A percentile compares a stretch with the other conserved stretches of the same genome.
Conservation (phyloP, 2,888 invertebrate genomes). For the Hermaeophaga mercurialis region DNA sequence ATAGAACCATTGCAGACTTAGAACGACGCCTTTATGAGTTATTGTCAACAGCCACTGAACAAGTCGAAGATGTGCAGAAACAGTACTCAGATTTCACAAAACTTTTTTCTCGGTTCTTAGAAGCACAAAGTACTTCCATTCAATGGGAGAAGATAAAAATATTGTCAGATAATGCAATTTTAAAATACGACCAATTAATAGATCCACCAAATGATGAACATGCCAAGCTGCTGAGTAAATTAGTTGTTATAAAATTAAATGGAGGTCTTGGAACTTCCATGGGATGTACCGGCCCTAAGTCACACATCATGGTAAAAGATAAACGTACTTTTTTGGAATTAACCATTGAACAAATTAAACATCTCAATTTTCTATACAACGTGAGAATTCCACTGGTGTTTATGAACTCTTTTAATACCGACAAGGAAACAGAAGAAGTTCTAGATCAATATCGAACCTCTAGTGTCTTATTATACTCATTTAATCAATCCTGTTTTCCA, state of each 20-base stretch:
- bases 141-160: slow-evolving; percentile 93
- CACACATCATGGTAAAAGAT: slow-evolving; percentile 89
- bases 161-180: slow-evolving; percentile 82
- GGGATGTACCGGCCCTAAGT: slow-evolving; percentile 97
- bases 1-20: slow-evolving; percentile 62
- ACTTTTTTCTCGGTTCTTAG: slow-evolving; percentile 48
- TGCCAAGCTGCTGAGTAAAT: slow-evolving; percentile 79
- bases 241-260: slow-evolving; percentile 93
- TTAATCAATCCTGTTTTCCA: slow-evolving; percentile 97
- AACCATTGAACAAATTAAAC: slow-evolving; percentile 95
- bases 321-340: slow-evolving; percentile 93
- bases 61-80: slow-evolving; percentile 39
- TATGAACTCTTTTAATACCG: slow-evolving; percentile 99
- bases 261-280: slow-evolving; percentile 96
- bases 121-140: slow-evolving; percentile 67
- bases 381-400: slow-evolving; percentile 95
- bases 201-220: slow-evolving; percentile 63
- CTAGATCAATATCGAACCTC: slow-evolving; percentile 92
- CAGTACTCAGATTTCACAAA: slow-evolving; percentile 50
- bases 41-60: slow-evolving; percentile 39
- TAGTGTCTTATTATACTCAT: slow-evolving; percentile 90
- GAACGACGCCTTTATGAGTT: slow-evolving; percentile 58
- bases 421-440: slow-evolving; percentile 96
- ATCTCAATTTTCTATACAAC: slow-evolving; percentile 90
- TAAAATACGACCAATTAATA: slow-evolving; percentile 73